These are phyloP conservation scores for Oscheius sp. DNA, from an alignment of 2,888 invertebrate genomes.

Conservation along the genomic window DNA sequence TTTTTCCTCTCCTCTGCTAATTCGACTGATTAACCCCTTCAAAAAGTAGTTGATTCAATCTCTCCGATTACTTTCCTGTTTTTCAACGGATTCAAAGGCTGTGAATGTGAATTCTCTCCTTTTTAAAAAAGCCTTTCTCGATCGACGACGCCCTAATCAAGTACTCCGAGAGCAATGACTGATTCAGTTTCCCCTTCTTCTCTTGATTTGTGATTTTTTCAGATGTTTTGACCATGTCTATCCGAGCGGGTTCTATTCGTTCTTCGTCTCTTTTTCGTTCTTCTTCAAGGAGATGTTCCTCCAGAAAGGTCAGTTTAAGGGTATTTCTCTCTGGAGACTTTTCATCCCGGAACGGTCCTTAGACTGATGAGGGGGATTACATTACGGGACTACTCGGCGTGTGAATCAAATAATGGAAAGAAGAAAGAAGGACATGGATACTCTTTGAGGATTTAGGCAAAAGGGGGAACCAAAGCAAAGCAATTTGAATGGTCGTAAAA, in stretches of 20 bases:
- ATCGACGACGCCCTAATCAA: background rate
- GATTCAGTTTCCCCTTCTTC: too few relatives aligned
- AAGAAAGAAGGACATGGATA: too few relatives aligned
- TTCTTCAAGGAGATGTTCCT: conserved; percentile 13
- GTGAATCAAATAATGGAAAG: background rate
- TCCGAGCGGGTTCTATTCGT: conserved; percentile 16
- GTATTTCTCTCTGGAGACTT: background rate
- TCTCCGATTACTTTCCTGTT: too few relatives aligned
- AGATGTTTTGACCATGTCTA: conserved; percentile 17
- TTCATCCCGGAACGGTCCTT: background rate
- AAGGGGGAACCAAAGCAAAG: too few relatives aligned
- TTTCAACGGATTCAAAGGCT: background rate
- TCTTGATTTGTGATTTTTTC: too few relatives aligned
- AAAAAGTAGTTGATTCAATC: too few relatives aligned
- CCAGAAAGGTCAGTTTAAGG: conserved; percentile 1
- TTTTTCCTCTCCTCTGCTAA: background rate
- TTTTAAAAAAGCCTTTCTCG: background rate
- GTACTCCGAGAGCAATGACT: too few relatives aligned
- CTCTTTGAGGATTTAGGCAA: too few relatives aligned
- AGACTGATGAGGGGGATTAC: too few relatives aligned
- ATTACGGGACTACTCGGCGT: background rate
- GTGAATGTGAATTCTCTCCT: background rate
- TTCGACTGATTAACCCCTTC: too few relatives aligned
- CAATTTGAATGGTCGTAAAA: too few relatives aligned
- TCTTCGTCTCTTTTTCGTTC: conserved; percentile 19